phyloP scores from a whole-genome alignment of 2,888 invertebrate genomes.

The Pecten maximus region DNA sequence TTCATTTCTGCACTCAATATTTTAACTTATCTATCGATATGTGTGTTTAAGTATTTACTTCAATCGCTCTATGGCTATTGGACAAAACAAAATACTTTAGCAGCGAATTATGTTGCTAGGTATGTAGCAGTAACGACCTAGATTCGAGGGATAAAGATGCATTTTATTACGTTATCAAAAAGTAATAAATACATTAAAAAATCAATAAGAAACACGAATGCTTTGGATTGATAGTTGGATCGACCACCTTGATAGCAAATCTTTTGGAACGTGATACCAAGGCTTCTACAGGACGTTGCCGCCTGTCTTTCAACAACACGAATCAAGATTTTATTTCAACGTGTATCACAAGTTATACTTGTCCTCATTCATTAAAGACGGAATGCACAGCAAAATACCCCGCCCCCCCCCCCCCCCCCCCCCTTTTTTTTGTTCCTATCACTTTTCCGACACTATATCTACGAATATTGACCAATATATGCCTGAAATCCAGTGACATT shows the following conservation, averaged over 20 bases:
- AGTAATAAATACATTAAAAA: neutral
- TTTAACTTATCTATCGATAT: constrained; percentile 19
- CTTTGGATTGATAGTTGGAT: neutral
- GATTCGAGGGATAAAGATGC: constrained; percentile 16
- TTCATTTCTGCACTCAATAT: constrained; percentile 35
- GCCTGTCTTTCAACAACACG: neutral
- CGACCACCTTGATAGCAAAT: neutral
- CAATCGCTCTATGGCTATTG: neutral
- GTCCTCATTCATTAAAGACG: neutral
- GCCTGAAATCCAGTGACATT: constrained; percentile 54
- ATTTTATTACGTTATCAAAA: constrained; percentile 28
- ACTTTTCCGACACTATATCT: neutral
- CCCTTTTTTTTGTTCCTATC: neutral
- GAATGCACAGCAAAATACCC: neutral
- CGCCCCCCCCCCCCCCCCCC: no score
- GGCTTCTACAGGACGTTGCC: neutral
- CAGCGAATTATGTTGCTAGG: constrained; percentile 28
- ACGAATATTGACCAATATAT: constrained; percentile 40
- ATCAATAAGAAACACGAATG: neutral
- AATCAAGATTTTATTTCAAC: neutral
- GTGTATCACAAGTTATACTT: neutral
- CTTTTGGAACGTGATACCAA: neutral
- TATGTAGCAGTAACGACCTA: neutral
- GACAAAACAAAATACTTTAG: constrained; percentile 30
- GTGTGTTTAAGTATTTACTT: constrained; percentile 35